These are phyloP conservation scores for Hydractinia echinata DNA, from an alignment of 30 jellyfish, hydroid and myxozoan species.

Conservation along the genomic window DNA sequence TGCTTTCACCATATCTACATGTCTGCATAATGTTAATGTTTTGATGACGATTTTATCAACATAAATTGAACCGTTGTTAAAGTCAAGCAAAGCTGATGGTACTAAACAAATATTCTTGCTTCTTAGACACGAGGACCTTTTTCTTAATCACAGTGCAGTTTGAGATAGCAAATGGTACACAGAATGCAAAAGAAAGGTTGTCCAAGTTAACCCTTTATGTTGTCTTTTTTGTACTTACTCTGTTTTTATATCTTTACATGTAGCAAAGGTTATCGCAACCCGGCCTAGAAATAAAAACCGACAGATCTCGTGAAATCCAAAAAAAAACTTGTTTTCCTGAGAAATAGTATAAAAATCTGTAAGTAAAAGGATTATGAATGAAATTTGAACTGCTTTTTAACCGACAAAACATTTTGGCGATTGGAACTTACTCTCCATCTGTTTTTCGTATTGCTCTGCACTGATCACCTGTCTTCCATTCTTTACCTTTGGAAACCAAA, in stretches of 20 bases:
- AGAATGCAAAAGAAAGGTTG: neutral
- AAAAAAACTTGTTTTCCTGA: neutral
- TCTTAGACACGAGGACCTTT: too few species aligned
- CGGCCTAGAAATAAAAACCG: slow-evolving; percentile 41
- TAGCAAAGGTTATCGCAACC: slow-evolving; percentile 34
- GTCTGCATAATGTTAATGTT: too few species aligned
- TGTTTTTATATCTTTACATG: slow-evolving; percentile 14
- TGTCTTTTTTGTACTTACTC: slow-evolving; percentile 1
- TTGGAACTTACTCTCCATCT: slow-evolving; percentile 34
- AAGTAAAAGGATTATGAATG: neutral
- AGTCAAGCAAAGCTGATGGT: too few species aligned
- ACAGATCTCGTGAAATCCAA: slow-evolving; percentile 36
- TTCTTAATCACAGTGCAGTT: too few species aligned
- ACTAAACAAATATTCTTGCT: too few species aligned
- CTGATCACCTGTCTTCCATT: slow-evolving; percentile 40
- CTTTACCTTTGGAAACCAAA: neutral
- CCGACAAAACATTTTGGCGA: neutral
- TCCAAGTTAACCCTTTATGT: neutral
- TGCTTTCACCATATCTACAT: too few species aligned
- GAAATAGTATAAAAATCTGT: neutral
- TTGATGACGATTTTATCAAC: too few species aligned
- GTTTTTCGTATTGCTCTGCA: slow-evolving; percentile 18
- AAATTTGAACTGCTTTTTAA: neutral
- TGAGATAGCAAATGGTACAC: too few species aligned
- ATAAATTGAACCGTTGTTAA: too few species aligned